Evolutionary conservation across 1,140 invertebrate species (phyloP), one percentile per base, ranked within the genome.

Genomic region (Caerostris darwini): DNA sequence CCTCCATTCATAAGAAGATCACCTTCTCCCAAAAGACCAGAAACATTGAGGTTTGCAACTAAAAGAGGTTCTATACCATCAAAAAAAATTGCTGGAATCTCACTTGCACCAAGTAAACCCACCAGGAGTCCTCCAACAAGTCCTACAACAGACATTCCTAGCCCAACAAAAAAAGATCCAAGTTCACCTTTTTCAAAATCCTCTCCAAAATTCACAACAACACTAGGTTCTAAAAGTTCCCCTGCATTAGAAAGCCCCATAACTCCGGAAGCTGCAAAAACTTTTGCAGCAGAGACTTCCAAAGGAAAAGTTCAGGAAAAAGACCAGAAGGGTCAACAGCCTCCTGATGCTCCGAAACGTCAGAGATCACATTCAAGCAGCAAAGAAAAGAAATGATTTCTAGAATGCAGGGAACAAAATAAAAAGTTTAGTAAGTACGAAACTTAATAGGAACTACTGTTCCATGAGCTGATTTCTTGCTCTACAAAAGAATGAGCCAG

Each of bases 61-160:
- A 94, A 94, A 81, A 59, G 54, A 67, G 83, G 67, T 56, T 81
- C 57, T 6, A 69, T 54, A 50, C 67, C 92, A 58, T 56, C 85
- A 10, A 94, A 94, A 61, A 88, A 94, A 64, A 88, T 94, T 10
- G 92, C 92, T 19, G 92, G 92, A 2, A 94, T 94, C 14, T 59
- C 85, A 8, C 86, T 94, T 14, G 85, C 86, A 54, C 67, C 83
- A 14, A 56, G 19, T 5, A 77, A 17, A 53, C 86, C 92, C 1
- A 53, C 34, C 34, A 53, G 54, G 56, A 81, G 56, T 56, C 59
- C 56, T 19, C n/a, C 92, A 17, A 5, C 50, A 7, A 93, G 83
- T 69, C 91, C 91, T 7, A 59, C 19, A 50, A 77, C 61, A 19
- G 92, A 77, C 92, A 94, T 88, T 94, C 92, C 86, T n/a, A 77